A percentile compares a stretch with the other conserved stretches of the same genome.
Conservation (phyloP, 23 tunicate species). For the Ciona savignyi region DNA sequence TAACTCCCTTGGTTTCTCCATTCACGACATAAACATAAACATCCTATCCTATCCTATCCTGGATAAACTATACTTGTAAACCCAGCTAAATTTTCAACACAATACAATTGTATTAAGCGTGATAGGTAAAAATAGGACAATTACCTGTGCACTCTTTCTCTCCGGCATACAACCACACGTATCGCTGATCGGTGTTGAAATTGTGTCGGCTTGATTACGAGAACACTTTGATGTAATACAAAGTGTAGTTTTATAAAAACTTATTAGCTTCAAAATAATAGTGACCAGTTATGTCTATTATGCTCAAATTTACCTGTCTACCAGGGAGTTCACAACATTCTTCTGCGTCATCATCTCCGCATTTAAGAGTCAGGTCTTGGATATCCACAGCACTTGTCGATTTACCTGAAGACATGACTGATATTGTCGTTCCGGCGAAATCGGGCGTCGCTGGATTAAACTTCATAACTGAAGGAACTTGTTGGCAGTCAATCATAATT, state of each 20-base stretch:
- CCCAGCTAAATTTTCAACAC: too few relatives aligned
- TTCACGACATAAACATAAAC: too few relatives aligned
- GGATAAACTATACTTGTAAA: too few relatives aligned
- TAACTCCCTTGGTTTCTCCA: too few relatives aligned
- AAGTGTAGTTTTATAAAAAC: too few relatives aligned
- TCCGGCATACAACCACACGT: conserved; percentile 41
- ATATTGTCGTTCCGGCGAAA: conserved; percentile 7
- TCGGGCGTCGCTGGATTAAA: conserved; percentile 6
- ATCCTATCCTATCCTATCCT: too few relatives aligned
- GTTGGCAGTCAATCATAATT: conserved; percentile 51
- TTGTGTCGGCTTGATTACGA: neutral
- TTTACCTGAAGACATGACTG: conserved; percentile 13
- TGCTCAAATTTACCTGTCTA: too few relatives aligned
- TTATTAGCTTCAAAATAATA: too few relatives aligned
- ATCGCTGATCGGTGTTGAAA: neutral
- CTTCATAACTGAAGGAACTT: conserved; percentile 10
- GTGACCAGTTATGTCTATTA: too few relatives aligned
- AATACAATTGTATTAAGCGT: too few relatives aligned
- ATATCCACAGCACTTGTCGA: conserved; percentile 24
- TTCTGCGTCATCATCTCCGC: conserved; percentile 26
- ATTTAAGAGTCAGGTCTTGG: conserved; percentile 42
- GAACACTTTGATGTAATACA: conserved; percentile 19
- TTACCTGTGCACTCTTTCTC: conserved; percentile 23
- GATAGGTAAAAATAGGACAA: too few relatives aligned
- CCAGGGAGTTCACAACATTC: conserved; percentile 62